A percentile compares a stretch with the other conserved stretches of the same genome.
Evolutionary conservation across 2,113 vertebrate species (phyloP).

Genomic region (Arizona elegans): DNA sequence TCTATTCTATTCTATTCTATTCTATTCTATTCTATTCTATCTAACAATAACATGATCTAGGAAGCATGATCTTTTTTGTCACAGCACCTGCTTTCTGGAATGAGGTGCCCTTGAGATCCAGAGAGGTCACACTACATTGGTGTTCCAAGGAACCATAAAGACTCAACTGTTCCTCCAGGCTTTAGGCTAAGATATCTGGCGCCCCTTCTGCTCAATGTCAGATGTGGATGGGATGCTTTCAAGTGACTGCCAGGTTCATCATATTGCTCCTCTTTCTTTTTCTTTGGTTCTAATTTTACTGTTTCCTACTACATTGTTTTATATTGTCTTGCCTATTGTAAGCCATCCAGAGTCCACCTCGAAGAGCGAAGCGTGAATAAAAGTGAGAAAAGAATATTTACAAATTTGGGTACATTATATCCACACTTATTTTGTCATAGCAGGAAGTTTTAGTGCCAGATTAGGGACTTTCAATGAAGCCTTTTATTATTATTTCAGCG

Average conservation of each 20-base stretch:
- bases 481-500: neutral
- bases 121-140: neutral
- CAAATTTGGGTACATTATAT: neutral
- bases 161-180: no score
- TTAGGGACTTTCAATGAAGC: neutral
- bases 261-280: neutral
- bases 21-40: no score
- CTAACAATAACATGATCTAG: neutral
- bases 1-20: no score
- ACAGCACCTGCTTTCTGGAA: neutral
- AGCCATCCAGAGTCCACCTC: neutral
- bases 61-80: neutral
- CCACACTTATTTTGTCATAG: neutral
- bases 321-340: no score
- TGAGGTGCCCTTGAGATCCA: neutral
- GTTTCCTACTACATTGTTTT: no score
- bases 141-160: neutral
- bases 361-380: neutral
- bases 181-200: neutral
- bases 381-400: neutral
- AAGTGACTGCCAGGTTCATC: neutral
- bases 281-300: no score
- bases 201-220: neutral
- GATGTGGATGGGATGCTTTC: neutral
- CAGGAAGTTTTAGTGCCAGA: neutral